A percentile compares a stretch with the other conserved stretches of the same genome.
phyloP scores from a whole-genome alignment of 2,113 vertebrate species.

The Hippoglossus stenolepis region DNA sequence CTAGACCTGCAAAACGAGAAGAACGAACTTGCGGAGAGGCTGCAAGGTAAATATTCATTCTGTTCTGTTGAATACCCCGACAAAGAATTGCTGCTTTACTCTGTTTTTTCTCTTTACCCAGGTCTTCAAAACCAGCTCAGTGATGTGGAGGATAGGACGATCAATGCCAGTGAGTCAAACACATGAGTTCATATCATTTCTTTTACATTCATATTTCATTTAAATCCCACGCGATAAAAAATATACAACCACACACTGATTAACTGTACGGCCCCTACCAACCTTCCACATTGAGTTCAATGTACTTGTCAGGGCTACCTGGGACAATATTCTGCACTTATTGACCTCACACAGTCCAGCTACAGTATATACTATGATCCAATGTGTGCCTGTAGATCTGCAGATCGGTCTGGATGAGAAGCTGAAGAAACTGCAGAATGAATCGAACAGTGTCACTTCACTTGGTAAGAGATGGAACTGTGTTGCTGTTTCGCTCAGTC shows the following conservation, averaged over 20 bases:
- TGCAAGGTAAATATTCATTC: conserved; percentile 22
- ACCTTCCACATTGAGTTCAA: no score
- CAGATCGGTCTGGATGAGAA: conserved; percentile 46
- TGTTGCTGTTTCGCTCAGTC: background rate
- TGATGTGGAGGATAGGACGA: background rate
- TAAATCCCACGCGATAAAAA: no score
- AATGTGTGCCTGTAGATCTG: conserved; percentile 34
- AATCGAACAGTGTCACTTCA: conserved; percentile 31
- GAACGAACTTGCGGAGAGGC: background rate
- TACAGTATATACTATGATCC: no score
- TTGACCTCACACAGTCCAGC: no score
- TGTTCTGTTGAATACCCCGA: background rate
- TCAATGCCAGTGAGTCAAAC: conserved; percentile 39
- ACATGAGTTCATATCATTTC: background rate
- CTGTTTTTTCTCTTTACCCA: conserved; percentile 23
- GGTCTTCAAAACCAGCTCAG: background rate
- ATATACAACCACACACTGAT: no score
- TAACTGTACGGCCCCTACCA: background rate
- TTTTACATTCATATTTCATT: no score
- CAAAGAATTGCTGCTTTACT: no score
- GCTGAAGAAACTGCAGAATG: conserved; percentile 31
- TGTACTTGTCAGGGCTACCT: no score
- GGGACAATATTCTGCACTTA: no score
- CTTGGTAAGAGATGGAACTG: conserved; percentile 45
- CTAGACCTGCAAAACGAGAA: conserved; percentile 32